phyloP scores from a whole-genome alignment of 2,888 invertebrate genomes.

The Andrena trimmerana region DNA sequence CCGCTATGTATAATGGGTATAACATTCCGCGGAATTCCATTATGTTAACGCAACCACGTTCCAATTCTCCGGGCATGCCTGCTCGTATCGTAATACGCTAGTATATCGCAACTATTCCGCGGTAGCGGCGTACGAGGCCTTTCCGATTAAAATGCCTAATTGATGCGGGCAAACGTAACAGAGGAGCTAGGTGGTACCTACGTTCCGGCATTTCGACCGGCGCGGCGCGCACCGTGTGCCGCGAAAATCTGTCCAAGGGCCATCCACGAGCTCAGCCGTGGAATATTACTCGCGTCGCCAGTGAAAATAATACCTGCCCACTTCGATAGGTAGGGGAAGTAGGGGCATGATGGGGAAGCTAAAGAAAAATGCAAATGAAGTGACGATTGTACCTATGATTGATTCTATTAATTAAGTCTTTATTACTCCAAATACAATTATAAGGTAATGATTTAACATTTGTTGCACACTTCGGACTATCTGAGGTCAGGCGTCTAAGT shows the following conservation, averaged over 20 bases:
- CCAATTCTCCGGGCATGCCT: slow-evolving; percentile 73
- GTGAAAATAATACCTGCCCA: neutral
- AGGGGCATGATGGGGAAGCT: too few relatives aligned
- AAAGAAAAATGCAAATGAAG: too few relatives aligned
- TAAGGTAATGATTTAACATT: too few relatives aligned
- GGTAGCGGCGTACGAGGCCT: slow-evolving; percentile 64
- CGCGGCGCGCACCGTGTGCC: neutral
- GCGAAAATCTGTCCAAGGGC: slow-evolving; percentile 33
- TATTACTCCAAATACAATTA: too few relatives aligned
- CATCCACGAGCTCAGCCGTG: neutral
- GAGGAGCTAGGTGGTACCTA: slow-evolving; percentile 21
- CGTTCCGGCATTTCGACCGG: slow-evolving; percentile 52
- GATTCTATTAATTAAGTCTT: too few relatives aligned
- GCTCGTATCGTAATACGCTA: slow-evolving; percentile 70
- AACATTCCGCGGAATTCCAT: slow-evolving; percentile 79
- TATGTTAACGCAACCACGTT: slow-evolving; percentile 78
- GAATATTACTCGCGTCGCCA: slow-evolving; percentile 10
- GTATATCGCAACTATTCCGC: slow-evolving; percentile 74
- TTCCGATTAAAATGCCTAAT: slow-evolving; percentile 75
- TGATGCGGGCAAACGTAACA: slow-evolving; percentile 71
- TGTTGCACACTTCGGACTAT: too few relatives aligned
- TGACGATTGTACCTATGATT: too few relatives aligned
- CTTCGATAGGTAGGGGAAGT: too few relatives aligned
- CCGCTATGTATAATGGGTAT: slow-evolving; percentile 76
- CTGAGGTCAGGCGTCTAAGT: too few relatives aligned